Evolutionary conservation across 2,113 vertebrate genomes (phyloP).

Genomic region (Microcebus jonahi): DNA sequence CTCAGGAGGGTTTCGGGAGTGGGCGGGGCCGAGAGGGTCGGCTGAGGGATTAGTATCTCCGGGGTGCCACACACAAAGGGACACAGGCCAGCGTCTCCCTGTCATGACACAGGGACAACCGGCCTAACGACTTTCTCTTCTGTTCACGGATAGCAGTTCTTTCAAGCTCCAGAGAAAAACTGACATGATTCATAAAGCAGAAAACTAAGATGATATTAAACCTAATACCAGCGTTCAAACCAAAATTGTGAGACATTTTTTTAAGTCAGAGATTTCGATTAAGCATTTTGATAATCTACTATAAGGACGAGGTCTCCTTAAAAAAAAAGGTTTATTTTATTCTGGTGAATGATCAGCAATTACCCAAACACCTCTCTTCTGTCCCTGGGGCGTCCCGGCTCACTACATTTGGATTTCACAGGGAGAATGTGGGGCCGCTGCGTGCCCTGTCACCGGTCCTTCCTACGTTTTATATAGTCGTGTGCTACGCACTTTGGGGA

Average conservation of each 20-base stretch:
- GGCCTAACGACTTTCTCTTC: not conserved
- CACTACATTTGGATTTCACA: not conserved
- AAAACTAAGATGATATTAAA: constrained; percentile 61
- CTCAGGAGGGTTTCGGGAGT: not conserved
- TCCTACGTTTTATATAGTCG: too few species aligned
- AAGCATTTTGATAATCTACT: not conserved
- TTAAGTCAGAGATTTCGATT: constrained; percentile 40
- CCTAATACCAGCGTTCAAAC: constrained; percentile 24
- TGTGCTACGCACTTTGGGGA: not conserved
- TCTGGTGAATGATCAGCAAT: constrained; percentile 35
- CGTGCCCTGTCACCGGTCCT: not conserved
- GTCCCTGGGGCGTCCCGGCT: not conserved
- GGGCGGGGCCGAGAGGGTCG: not conserved
- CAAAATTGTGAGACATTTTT: constrained; percentile 56
- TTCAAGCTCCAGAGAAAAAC: constrained; percentile 63
- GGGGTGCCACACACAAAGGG: not conserved
- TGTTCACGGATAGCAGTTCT: not conserved
- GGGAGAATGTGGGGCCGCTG: not conserved
- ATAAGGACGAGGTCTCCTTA: not conserved
- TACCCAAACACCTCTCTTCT: not conserved
- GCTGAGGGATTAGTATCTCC: not conserved
- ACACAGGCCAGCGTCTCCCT: rapidly evolving
- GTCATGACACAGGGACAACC: not conserved
- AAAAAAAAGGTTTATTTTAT: constrained; percentile 34
- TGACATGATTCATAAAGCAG: constrained; percentile 68